A percentile compares a stretch with the other conserved stretches of the same genome.
Conservation (phyloP, 2,888 invertebrate species). For the Cinara cedri region DNA sequence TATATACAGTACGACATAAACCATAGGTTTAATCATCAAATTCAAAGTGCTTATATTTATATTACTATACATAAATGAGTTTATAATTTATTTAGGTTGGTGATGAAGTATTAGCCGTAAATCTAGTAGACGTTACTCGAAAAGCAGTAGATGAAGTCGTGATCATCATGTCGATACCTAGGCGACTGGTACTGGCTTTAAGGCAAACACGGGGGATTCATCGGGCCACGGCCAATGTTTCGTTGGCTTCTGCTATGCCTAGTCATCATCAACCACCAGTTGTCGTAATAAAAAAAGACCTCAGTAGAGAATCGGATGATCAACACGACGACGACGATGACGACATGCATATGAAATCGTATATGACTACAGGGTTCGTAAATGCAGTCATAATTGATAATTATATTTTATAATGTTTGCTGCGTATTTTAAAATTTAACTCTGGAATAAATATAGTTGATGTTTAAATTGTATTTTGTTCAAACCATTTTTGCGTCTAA, state of each 20-base stretch:
- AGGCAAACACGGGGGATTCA: slow-evolving; percentile 77
- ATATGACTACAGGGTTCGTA: slow-evolving; percentile 49
- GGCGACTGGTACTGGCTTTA: slow-evolving; percentile 91
- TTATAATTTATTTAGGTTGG: slow-evolving; percentile 72
- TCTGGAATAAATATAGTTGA: neutral
- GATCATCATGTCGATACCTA: slow-evolving; percentile 98
- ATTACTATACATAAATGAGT: neutral
- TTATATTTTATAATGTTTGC: no score
- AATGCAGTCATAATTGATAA: neutral
- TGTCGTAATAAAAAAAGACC: slow-evolving; percentile 84
- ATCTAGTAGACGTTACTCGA: slow-evolving; percentile 94
- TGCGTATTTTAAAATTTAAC: neutral
- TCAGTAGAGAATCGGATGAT: slow-evolving; percentile 80
- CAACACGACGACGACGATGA: slow-evolving; percentile 61
- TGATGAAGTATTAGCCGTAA: slow-evolving; percentile 97
- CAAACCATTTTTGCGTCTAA: neutral
- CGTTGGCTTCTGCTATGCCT: slow-evolving; percentile 64
- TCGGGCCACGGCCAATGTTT: slow-evolving; percentile 63
- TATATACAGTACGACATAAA: no score
- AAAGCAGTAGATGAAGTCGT: slow-evolving; percentile 99
- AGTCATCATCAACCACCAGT: slow-evolving; percentile 76
- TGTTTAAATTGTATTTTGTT: no score
- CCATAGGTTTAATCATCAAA: no score
- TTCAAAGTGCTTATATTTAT: no score
- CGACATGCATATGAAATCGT: slow-evolving; percentile 54